Base-by-base conservation (phyloP, 2,797 vertebrate species). In the Sciurus carolinensis region DNA sequence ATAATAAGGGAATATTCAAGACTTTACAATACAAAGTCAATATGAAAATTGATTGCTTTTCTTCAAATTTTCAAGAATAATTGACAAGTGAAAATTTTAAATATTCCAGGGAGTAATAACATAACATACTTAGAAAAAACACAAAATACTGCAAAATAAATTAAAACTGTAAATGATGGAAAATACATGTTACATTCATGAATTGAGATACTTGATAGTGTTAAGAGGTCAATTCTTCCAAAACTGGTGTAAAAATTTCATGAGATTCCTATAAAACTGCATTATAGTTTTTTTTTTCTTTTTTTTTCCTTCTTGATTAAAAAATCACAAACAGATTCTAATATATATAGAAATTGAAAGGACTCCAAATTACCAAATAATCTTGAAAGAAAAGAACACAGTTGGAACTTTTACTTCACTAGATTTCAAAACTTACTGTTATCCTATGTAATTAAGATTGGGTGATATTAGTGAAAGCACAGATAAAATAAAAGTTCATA, bases 131-230 rank as follows among this genome's bases (percentile, higher is more conserved):
- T 75, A 90, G 24, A 33, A 81, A 89, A 85, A 80, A 2, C 54
- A 17, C 7, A 84, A 67, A 81, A 86, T 5, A 54, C 69, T 81
- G 30, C 62, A 90, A 3, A 50, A 82, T 33, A 73, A 14, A 17
- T 87, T 76, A 93, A 67, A 87, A 82, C 4, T 24, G 9, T 94
- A 94, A 85, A 80, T 66, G 71, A 86, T 82, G 24, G 33, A 33
- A 90, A 90, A 87, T 93, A 66, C 44, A 18, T 52, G 84, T 80
- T 17, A 26, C 22, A 7, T 39, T 83, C 24, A 54, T 77, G 30
- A 5, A 71, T 33, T 28, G 0, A 4, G 85, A 77, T n/a, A 83
- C 42, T 79, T 26, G 36, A 44, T 85, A 82, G 3, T 54, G n/a
- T 73, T 86, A 73, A 64, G 36, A 52, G 36, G 6, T 86, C 30